Base-by-base conservation (phyloP, 2,888 invertebrate species). In the Choreutis nemorana region DNA sequence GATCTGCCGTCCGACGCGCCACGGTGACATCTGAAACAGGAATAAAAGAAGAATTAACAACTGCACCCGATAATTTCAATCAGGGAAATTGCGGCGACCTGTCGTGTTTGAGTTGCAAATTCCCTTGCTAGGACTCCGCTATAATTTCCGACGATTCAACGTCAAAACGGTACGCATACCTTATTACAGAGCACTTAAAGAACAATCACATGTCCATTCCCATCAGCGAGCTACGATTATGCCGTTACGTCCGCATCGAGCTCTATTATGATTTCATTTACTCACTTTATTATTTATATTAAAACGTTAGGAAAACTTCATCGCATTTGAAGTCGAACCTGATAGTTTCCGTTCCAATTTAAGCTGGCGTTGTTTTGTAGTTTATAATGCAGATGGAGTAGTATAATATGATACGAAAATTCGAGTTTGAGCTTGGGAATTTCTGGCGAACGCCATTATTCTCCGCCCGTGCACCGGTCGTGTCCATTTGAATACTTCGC, bases 251-350 rank as follows among this genome's bases (percentile, higher is more conserved):
- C 34, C 26, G 41, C 44, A 36, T 46, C 48, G 48, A 54, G 53
- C 55, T 62, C n/a, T 61, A 63, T 64, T 59, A 62, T 52, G 50
- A 59, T 67, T 66, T 56, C 53, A 64, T 70, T 66, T 61, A 51
- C 54, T 42, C 44, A 43, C 45, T 35, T 48, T 47, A 46, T 48
- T 44, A 45, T 55, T 52, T 45, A 44, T 36, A 34, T 48, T 62
- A 60, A 67, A n/a, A 62, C 46, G 45, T 40, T 28, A 32, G 23
- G 36, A 41, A 49, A 33, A 37, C 35, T 42, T 36, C 39, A 40
- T 36, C 29, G 43, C 47, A 52, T 53, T 44, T 42, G 48, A 37
- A 48, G 50, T 48, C 45, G 45, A 50, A 44, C 42, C 42, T 40
- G 39, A 32, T 38, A 43, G 40, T 47, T 54, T 47, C 51, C 41